Evolutionary conservation across 2,113 vertebrate genomes (phyloP).

Genomic region (Sylvilagus bachmani): DNA sequence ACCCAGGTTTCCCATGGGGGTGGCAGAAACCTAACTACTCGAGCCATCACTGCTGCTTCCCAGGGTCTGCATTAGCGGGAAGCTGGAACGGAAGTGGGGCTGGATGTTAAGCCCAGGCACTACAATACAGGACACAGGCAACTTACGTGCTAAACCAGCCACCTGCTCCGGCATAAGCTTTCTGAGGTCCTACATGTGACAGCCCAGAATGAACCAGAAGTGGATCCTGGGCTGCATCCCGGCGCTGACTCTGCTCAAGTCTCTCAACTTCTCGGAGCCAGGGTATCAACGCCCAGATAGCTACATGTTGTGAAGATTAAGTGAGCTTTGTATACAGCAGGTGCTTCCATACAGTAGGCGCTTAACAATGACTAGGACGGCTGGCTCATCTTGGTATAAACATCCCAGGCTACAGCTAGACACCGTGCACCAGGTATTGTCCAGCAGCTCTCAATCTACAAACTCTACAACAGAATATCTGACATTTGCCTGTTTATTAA

Average conservation of each 20-base stretch:
- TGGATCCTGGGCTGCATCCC: neutral
- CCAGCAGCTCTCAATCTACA: slow-evolving; percentile 63
- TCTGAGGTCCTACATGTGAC: neutral
- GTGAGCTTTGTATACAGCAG: neutral
- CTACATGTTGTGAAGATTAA: neutral
- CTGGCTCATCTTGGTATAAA: slow-evolving; percentile 54
- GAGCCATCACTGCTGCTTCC: no score
- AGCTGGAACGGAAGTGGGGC: no score
- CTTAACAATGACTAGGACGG: neutral
- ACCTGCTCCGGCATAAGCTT: no score
- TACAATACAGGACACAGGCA: no score
- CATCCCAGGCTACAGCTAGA: slow-evolving; percentile 72
- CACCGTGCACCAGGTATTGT: slow-evolving; percentile 56
- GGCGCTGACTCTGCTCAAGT: neutral
- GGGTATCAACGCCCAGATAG: neutral
- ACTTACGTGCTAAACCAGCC: no score
- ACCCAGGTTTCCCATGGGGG: no score
- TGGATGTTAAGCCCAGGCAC: no score
- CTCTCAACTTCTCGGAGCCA: neutral
- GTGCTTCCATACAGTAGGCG: neutral
- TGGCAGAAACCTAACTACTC: no score
- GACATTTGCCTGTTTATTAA: slow-evolving; percentile 67
- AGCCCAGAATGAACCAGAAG: neutral
- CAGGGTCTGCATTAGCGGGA: no score
- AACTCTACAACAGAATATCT: slow-evolving; percentile 53